Base-by-base conservation (phyloP, 2,888 invertebrate species). In the Eurois occulta region DNA sequence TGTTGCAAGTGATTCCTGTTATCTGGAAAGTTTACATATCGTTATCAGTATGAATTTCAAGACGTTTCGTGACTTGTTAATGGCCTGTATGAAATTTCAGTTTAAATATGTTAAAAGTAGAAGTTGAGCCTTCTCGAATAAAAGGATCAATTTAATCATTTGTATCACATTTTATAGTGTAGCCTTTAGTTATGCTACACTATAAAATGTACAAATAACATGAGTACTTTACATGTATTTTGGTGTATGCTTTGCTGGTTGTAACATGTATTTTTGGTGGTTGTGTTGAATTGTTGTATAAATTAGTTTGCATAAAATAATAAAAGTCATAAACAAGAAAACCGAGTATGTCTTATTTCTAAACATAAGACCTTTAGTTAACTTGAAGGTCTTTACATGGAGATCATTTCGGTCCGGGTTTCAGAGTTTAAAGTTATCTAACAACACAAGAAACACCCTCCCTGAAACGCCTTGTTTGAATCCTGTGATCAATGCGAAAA, bases 21-120 rank as follows among this genome's bases (percentile, higher is more conserved):
- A 86, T 77, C 75, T 80, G 28, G 72, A 78, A 73, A 86, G 84
- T 87, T 78, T 78, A 46, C 67, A 62, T 87, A 80, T 75, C 74
- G 75, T 83, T 83, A 85, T 87, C 81, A 73, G 35, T 65, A 60
- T 43, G 28, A 72, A 74, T 48, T 74, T 77, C 52, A 65, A 82
- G 71, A 55, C 18, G 38, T 64, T 2, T 68, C 41, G 77, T 48
- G 11, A 60, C 16, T 70, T n/a, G 41, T 52, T 68, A 58, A 10
- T 38, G 35, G 62, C 58, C 16, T 81, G 52, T 71, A 21, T 5
- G 1, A 64, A 16, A 43, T 76, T 64, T 52, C 16, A 58, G n/a
- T 65, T 67, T 11, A 16, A 52, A 52, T 35, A 24, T 7, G 6
- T 16, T 6, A 2, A 4, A 11, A 11, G 6, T n/a, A 18, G 41